Percentiles rank a stretch among this genome's conserved stretches.
Evolutionary conservation across 2,113 vertebrate species (phyloP).

Genomic region (Sinocyclocheilus anshuiensis): DNA sequence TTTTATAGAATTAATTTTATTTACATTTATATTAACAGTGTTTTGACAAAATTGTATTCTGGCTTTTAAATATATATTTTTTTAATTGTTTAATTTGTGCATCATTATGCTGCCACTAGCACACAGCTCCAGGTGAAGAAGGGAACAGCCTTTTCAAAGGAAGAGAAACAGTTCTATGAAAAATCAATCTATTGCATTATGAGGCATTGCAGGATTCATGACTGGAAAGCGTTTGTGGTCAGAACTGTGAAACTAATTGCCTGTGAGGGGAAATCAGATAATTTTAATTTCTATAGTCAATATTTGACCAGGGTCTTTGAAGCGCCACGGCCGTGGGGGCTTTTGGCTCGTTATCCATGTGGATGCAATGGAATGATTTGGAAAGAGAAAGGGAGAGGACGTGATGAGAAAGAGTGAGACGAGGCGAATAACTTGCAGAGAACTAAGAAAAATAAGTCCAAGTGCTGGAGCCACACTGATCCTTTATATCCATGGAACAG

Average conservation of each 20-base stretch:
- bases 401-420: neutral
- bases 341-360: conserved; percentile 12
- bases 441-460: conserved; percentile 19
- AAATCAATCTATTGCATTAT: conserved; percentile 47
- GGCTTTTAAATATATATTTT: too few species aligned
- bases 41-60: neutral
- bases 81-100: neutral
- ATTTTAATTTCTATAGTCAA: conserved; percentile 56
- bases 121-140: neutral
- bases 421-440: conserved; percentile 6
- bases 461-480: neutral
- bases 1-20: neutral
- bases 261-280: conserved; percentile 56
- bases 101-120: neutral
- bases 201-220: conserved; percentile 27
- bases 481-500: neutral
- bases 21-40: neutral
- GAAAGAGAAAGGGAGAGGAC: neutral
- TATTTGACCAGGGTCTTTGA: conserved; percentile 53
- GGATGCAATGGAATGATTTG: conserved; percentile 1
- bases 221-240: conserved; percentile 26
- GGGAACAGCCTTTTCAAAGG: neutral
- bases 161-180: conserved; percentile 38
- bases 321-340: conserved; percentile 10
- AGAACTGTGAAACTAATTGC: conserved; percentile 58